Base-by-base conservation (phyloP, 2,797 vertebrate genomes). In the Hypotaenidia okinawae region DNA sequence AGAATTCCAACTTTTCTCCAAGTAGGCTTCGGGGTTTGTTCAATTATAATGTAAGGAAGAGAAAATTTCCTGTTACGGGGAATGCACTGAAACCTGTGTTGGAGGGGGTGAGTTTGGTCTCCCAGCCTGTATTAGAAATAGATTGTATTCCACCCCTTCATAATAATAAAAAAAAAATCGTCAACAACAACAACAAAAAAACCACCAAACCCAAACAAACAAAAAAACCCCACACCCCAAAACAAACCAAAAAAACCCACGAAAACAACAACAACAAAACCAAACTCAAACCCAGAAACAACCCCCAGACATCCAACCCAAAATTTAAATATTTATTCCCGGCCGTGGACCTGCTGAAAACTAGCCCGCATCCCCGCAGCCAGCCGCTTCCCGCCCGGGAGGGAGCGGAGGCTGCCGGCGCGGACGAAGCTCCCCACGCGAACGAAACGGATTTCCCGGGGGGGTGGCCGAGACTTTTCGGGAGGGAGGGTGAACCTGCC, bases 1-100 rank as follows among this genome's bases (percentile, higher is more conserved):
- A 97, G 97, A 98, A 97, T 96, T 96, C 92, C 95, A 96, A 97
- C 96, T 98, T 98, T 97, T 96, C 96, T 97, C 90, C 96, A 96
- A 95, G 96, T 88, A 95, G 92, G 87, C 97, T 77, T 96, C 95
- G 92, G 88, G 85, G 94, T 73, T 96, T 25, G 92, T 95, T 96
- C 96, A 80, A 95, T 96, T 96, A 95, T 90, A 96, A 95, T 83
- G 73, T 52, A 83, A 97, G 94, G 96, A 96, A 97, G 87, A 83
- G 84, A 96, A 97, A 96, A 96, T 97, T 97, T 97, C 96, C 96
- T 97, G 88, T 96, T 95, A 90, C 47, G 66, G 70, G 92, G 75
- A 88, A 84, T 25, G 54, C 70, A 22, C 84, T 84, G 87, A 94
- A 95, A 96, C 67, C 85, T n/a, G 41, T 6, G 37, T 51, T 13